Conservation (phyloP, 2,113 vertebrate species). For the Syrrhaptes paradoxus region DNA sequence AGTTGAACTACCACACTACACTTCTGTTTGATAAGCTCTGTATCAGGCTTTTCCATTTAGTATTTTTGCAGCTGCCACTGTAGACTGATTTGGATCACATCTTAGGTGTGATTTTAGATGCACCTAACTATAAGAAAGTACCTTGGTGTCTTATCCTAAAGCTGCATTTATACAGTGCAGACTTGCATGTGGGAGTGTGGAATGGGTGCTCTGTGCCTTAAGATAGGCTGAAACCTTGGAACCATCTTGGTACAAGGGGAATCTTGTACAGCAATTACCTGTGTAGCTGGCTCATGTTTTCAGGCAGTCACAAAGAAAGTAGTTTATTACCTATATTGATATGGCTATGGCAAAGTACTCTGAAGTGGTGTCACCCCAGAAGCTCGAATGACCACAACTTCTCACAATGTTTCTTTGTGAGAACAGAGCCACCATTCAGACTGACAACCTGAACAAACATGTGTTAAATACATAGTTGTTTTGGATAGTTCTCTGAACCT, state of each 20-base stretch:
- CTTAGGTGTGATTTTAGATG: neutral
- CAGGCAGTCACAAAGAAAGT: neutral
- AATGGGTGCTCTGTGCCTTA: neutral
- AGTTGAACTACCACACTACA: neutral
- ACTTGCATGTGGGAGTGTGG: fast-evolving
- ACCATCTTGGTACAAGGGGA: neutral
- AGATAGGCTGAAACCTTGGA: neutral
- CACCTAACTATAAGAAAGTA: neutral
- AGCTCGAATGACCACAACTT: neutral
- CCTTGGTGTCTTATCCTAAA: neutral
- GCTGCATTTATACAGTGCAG: neutral
- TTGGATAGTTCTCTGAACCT: neutral
- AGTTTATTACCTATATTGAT: neutral
- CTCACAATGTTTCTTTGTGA: neutral
- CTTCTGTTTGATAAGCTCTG: neutral
- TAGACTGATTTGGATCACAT: neutral
- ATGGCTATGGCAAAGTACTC: neutral
- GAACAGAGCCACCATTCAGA: neutral
- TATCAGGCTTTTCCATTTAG: neutral
- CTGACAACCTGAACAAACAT: neutral
- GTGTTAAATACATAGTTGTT: neutral
- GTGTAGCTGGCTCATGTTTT: neutral
- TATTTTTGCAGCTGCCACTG: neutral
- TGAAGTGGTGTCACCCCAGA: neutral
- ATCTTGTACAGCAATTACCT: neutral